A percentile compares a stretch with the other conserved stretches of the same genome.
Conservation (phyloP, 1,140 invertebrate species). For the Bombus picipes region DNA sequence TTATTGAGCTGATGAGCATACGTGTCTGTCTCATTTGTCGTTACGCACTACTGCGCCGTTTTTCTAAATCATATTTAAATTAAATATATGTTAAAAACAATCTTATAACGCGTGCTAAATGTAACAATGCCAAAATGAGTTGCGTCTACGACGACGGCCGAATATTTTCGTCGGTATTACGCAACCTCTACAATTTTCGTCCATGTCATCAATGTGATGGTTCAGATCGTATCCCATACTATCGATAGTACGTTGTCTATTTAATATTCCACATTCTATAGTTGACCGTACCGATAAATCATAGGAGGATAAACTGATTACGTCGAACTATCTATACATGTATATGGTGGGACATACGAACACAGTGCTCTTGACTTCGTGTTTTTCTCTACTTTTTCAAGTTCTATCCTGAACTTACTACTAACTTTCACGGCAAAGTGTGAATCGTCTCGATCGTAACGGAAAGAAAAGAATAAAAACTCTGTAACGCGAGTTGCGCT, state of each 20-base stretch:
- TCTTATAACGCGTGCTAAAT: background rate
- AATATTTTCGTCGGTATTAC: slow-evolving; percentile 12
- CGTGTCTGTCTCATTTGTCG: background rate
- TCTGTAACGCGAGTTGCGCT: background rate
- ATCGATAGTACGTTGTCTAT: background rate
- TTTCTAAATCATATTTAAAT: background rate
- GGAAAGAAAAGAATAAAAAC: background rate
- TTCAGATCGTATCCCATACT: background rate
- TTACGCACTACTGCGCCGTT: background rate
- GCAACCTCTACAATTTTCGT: background rate
- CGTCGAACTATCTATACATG: background rate
- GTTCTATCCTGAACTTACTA: background rate
- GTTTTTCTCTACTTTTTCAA: background rate
- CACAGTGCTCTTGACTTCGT: background rate
- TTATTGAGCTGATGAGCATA: background rate
- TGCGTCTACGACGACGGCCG: background rate
- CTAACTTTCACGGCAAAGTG: background rate
- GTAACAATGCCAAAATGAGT: background rate
- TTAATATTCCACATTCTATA: background rate
- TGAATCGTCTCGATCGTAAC: background rate
- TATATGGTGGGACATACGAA: background rate
- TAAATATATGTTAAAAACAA: too few species aligned
- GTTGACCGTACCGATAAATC: background rate
- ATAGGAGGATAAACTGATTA: background rate
- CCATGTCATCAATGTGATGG: background rate